Conservation (phyloP, 2,113 vertebrate genomes). For the Cepphus grylle region DNA sequence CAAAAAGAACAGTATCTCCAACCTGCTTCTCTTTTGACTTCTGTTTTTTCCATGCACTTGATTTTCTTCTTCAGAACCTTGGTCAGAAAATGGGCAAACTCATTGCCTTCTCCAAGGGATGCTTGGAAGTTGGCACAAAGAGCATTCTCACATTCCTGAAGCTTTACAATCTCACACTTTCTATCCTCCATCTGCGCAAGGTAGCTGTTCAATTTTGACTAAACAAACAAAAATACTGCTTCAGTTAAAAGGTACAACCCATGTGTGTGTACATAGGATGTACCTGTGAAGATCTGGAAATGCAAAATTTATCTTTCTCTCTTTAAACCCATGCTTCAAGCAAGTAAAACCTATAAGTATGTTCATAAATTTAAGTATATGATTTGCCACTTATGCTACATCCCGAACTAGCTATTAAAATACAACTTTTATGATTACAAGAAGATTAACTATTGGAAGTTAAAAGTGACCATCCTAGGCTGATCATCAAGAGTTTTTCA, state of each 20-base stretch:
- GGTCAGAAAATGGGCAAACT: conserved; percentile 83
- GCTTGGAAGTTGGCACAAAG: conserved; percentile 76
- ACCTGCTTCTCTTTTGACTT: conserved; percentile 69
- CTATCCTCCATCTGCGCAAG: conserved; percentile 79
- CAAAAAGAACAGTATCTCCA: not conserved
- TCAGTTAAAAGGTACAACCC: not conserved
- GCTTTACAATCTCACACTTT: conserved; percentile 73
- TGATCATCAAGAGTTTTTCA: not conserved
- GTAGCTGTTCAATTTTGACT: conserved; percentile 73
- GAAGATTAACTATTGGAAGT: not conserved
- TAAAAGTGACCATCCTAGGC: not conserved
- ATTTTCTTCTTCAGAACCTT: conserved; percentile 85
- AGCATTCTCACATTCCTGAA: conserved; percentile 80
- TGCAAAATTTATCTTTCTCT: not conserved
- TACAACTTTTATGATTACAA: not conserved
- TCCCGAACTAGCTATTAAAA: not conserved
- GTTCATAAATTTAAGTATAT: not conserved
- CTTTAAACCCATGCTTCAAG: not conserved
- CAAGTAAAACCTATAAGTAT: not conserved
- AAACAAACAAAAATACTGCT: not conserved
- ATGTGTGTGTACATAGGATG: not conserved
- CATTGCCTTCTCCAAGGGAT: conserved; percentile 84
- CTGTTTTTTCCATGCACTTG: conserved; percentile 75
- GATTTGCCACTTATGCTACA: not conserved
- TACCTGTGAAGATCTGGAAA: not conserved